These are phyloP conservation scores for Melitaea athalia DNA, from an alignment of 2,888 invertebrate species.

Conservation along the genomic window DNA sequence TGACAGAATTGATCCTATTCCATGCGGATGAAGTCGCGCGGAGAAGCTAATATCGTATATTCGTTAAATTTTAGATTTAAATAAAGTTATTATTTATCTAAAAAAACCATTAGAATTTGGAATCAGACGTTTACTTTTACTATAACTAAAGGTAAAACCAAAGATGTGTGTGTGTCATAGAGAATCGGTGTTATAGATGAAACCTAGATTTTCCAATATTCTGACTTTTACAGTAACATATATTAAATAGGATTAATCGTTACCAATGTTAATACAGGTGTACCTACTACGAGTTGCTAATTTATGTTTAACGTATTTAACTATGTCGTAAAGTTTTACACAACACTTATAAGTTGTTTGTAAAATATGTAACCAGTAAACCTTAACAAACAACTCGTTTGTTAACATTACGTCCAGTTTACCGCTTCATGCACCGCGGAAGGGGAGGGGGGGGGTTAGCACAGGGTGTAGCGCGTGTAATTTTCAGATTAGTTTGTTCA, in stretches of 20 bases:
- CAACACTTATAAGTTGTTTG: constrained; percentile 30
- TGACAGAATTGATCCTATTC: too few relatives aligned
- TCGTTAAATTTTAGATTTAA: too few relatives aligned
- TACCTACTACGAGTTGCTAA: not conserved
- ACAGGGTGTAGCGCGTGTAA: constrained; percentile 57
- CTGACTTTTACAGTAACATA: not conserved
- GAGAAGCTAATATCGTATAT: too few relatives aligned
- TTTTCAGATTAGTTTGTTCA: constrained; percentile 81
- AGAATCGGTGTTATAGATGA: not conserved
- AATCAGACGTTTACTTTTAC: too few relatives aligned
- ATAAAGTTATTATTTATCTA: too few relatives aligned
- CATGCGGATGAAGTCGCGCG: too few relatives aligned
- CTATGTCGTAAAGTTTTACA: constrained; percentile 22
- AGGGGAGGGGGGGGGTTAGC: constrained; percentile 31
- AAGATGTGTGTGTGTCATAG: too few relatives aligned
- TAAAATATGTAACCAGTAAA: constrained; percentile 42
- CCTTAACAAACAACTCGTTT: constrained; percentile 45
- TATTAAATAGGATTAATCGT: not conserved
- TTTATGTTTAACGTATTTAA: not conserved
- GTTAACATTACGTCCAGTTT: constrained; percentile 62
- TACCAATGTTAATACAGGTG: not conserved
- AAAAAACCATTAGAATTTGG: too few relatives aligned
- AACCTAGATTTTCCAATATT: not conserved
- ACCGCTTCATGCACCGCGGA: constrained; percentile 46
- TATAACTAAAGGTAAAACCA: too few relatives aligned